Evolutionary conservation across 2,888 invertebrate species (phyloP).

Genomic region (Mellilla xanthometata): DNA sequence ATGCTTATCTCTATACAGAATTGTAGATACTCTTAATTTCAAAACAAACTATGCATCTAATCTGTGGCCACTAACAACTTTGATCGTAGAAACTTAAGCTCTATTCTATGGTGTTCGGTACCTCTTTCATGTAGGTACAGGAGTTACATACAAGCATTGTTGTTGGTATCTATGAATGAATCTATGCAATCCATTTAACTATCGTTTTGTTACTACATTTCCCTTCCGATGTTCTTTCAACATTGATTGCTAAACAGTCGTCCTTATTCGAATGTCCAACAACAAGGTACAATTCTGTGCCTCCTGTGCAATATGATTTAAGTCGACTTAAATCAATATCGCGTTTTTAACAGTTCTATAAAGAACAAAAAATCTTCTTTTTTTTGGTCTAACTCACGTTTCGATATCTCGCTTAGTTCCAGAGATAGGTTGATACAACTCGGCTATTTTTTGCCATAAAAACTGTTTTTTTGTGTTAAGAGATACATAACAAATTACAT

Average conservation of each 20-base stretch:
- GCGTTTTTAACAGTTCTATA: too few species aligned
- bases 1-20: conserved; percentile 11
- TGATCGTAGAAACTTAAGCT: conserved; percentile 6
- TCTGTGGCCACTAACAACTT: not conserved
- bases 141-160: conserved; percentile 72
- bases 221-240: conserved; percentile 28
- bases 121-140: conserved; percentile 28
- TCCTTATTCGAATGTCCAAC: not conserved
- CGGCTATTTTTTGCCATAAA: too few species aligned
- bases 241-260: conserved; percentile 12
- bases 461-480: too few species aligned
- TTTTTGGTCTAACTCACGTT: too few species aligned
- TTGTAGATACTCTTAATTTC: not conserved
- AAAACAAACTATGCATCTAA: conserved; percentile 12
- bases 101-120: not conserved
- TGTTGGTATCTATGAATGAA: conserved; percentile 63
- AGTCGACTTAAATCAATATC: too few species aligned
- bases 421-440: too few species aligned
- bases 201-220: conserved; percentile 33
- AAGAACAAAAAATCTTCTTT: too few species aligned
- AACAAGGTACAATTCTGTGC: too few species aligned
- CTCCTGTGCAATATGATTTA: too few species aligned
- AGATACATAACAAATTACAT: too few species aligned
- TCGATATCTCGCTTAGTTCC: too few species aligned
- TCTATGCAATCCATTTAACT: conserved; percentile 50